phyloP scores from a whole-genome alignment of 2,888 invertebrate species.

The Anthoptus insignis region DNA sequence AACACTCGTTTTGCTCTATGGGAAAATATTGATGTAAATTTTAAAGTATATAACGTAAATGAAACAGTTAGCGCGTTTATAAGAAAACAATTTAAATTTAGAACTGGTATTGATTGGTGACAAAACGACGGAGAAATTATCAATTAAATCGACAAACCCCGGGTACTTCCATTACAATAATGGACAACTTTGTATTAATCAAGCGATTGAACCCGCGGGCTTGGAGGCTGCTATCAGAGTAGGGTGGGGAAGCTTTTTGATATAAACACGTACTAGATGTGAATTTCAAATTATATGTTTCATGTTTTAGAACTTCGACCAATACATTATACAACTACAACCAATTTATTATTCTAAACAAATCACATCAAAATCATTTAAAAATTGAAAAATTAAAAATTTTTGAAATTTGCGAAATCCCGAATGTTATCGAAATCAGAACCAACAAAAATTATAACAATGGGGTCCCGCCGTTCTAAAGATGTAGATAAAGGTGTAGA shows the following conservation, averaged over 20 bases:
- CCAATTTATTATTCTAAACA: no score
- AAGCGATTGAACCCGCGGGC: constrained; percentile 57
- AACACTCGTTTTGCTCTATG: not conserved
- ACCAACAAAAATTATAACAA: no score
- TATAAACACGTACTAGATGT: constrained; percentile 17
- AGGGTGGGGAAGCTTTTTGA: constrained; percentile 19
- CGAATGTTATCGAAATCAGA: no score
- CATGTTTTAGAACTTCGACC: no score
- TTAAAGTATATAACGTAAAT: not conserved
- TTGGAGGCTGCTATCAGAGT: constrained; percentile 27
- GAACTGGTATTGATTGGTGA: constrained; percentile 3
- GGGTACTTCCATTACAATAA: constrained; percentile 66
- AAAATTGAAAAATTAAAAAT: no score
- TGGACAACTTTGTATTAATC: constrained; percentile 68
- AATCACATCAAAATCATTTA: no score
- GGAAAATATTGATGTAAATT: not conserved
- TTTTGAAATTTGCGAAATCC: no score
- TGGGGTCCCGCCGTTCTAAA: no score
- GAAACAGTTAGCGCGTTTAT: not conserved
- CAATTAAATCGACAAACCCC: constrained; percentile 60
- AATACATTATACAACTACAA: no score
- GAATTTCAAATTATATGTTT: constrained; percentile 1
- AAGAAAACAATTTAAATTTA: not conserved
- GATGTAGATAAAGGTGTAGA: no score
- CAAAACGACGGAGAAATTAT: constrained; percentile 52